Percentiles rank a stretch among this genome's conserved stretches.
Evolutionary conservation across 2,888 invertebrate species (phyloP).

Genomic region (Orthosia incerta): DNA sequence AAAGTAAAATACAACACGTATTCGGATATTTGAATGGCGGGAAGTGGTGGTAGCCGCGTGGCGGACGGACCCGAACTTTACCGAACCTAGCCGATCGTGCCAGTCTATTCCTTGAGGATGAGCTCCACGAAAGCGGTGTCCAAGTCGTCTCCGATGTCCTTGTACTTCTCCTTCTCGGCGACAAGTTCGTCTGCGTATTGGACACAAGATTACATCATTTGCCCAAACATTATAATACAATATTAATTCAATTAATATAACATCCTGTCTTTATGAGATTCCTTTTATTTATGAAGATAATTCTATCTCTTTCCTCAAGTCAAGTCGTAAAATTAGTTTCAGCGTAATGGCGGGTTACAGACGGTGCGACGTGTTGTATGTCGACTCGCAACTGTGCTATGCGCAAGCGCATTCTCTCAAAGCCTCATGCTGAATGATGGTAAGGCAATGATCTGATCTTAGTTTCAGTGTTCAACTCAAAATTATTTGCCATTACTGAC

Average conservation of each 20-base stretch:
- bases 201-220: slow-evolving; percentile 62
- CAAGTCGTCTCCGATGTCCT: slow-evolving; percentile 99
- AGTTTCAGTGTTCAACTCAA: slow-evolving; percentile 14
- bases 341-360: slow-evolving; percentile 71
- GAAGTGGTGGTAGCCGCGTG: slow-evolving; percentile 70
- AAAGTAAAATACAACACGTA: slow-evolving; percentile 84
- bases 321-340: slow-evolving; percentile 81
- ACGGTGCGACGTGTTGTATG: slow-evolving; percentile 58
- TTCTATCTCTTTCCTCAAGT: slow-evolving; percentile 74
- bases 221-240: slow-evolving; percentile 38
- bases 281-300: slow-evolving; percentile 10
- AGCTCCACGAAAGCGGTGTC: slow-evolving; percentile 99
- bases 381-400: slow-evolving; percentile 33
- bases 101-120: slow-evolving; percentile 93
- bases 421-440: slow-evolving; percentile 54
- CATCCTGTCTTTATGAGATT: slow-evolving; percentile 39
- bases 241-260: slow-evolving; percentile 35
- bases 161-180: slow-evolving; percentile 99
- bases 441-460: slow-evolving; percentile 33
- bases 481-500: slow-evolving; percentile 9
- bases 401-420: slow-evolving; percentile 42
- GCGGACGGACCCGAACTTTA: slow-evolving; percentile 56
- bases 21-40: slow-evolving; percentile 83
- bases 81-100: slow-evolving; percentile 49
- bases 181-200: slow-evolving; percentile 96